Evolutionary conservation across 1,140 invertebrate species (phyloP), one percentile per base, ranked within the genome.

Genomic region (Drosophila nigromelanica): DNA sequence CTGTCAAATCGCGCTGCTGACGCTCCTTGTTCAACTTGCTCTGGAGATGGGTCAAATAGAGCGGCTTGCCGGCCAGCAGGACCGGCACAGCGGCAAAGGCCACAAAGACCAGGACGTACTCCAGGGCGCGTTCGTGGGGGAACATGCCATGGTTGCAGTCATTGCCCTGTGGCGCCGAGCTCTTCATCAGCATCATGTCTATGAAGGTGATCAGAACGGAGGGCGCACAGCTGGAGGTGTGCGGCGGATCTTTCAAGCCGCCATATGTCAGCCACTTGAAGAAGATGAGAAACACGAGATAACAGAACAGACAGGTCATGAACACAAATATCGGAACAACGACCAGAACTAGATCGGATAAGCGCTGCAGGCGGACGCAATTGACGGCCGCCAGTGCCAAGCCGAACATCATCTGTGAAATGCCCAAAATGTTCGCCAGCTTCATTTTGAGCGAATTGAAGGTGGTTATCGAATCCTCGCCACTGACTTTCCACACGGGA

Each of bases 391-490:
- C 96, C 64, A 99, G 94, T 66, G 94, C 93, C 2, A 99, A 95
- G 39, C 98, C 98, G 92, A 99, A 99, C 61, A 98, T 94, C 98
- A 99, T 99, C 91, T 99, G 98, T 50, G 94, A 79, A 1, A 99
- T 97, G 40, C 98, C 98, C 90, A 99, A 95, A 71, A 99, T 98
- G 64, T 99, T 97, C 15, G 98, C 99, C 50, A 99, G 92, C 91
- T 99, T 99, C 99, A 99, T 99, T 94, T 99, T 99, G 92, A 97
- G 97, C 0, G 98, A 98, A 93, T 99, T 99, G 27, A 97, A 93
- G 92, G 98, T 99, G 47, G 97, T 96, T 74, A 99, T 98, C 92
- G 99, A 99, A 92, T 99, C 99, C 67, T 95, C 94, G 96, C 97
- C 61, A 4, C 98, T 94, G 37, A 97, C 86, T 92, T 97, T 95